Evolutionary conservation across 2,797 vertebrate genomes (phyloP), one percentile per base, ranked within the genome.

Genomic region (Lacerta viridis): DNA sequence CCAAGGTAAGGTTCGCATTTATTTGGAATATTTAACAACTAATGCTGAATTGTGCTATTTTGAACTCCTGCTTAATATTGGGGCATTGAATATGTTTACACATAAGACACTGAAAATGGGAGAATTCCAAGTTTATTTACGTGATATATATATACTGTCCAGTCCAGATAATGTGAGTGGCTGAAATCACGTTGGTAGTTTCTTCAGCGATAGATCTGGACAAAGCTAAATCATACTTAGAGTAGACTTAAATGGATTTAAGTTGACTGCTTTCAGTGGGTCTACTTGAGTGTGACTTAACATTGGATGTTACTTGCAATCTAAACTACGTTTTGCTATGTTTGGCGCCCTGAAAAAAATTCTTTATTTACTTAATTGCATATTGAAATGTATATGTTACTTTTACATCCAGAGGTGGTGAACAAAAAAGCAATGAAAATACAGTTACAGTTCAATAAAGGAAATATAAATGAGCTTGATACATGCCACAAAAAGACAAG

Each of bases 1-100:
- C 99, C 74, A 99, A 99, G 98, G 99, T 99, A 96, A 91, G 96
- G 94, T 66, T 77, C 33, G 85, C 46, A 43, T 27, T 25, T 84
- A 1, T 5, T 85, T 4, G n/a, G 50, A 15, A n/a, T 71, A 33
- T 80, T 84, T 59, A 33, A 66, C 64, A 61, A 80, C n/a, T 68
- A 85, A 80, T 81, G 1, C 23, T 80, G 1, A 84, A 50, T 29
- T 5, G 61, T 2, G 66, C 9, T 13, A 39, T 83, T 82, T 82
- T 88, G 25, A 77, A 39, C 25, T 77, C 11, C 7, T 43, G 25
- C 18, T 25, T 29, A 20, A 50, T 13, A 27, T n/a, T 69, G 59
- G n/a, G 43, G 50, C 15, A 79, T 5, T 27, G 39, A 39, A 86
- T 41, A 33, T 25, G 7, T 2, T 29, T 5, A 20, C n/a, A 23